Base-by-base conservation (phyloP, 1,140 invertebrate genomes). In the Ephestia elutella region DNA sequence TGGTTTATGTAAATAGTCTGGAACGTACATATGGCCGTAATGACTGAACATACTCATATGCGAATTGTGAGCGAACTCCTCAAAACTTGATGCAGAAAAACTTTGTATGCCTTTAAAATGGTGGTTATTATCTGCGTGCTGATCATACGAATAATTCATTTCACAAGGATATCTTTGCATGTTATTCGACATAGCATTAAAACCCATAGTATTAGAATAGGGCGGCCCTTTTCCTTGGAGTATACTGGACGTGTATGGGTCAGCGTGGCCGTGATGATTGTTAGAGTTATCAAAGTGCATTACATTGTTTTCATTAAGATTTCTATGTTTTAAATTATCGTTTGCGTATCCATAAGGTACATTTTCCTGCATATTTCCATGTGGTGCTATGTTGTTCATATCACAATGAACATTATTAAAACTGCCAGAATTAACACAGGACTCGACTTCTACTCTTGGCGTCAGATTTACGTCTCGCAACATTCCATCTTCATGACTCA, bases 401-500 rank as follows among this genome's bases (percentile, higher is more conserved):
- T 80, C 70, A 64, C 75, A 80, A 74, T 94, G 93, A 51, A 94
- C 80, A 70, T 92, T 92, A 50, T 91, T 92, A 73, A 93, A 94
- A 71, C 90, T 91, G 11, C 91, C 90, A n/a, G 89, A 75, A 70
- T 91, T 92, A 2, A 92, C 89, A 78, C 92, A 93, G 38, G 89
- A 89, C 61, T 93, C 92, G 7, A 91, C 89, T 73, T 92, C 91
- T 54, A 92, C 84, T 56, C 91, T 88, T 4, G 89, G 86, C 50
- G 89, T 88, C 15, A 92, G 71, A 64, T 72, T 90, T 17, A 91
- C 90, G 59, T 92, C 90, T 54, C 90, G 87, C 21, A 92, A 61
- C 21, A 91, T 78, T 62, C 76, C 72, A 51, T 81, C 75, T 56
- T 81, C 76, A 50, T 78, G 78, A 57, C 53, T 78, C 11, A 75